Percentiles rank a stretch among this genome's conserved stretches.
These are phyloP conservation scores for Parapsyche elsis DNA, from an alignment of 1,140 invertebrate species.

Conservation along the genomic window DNA sequence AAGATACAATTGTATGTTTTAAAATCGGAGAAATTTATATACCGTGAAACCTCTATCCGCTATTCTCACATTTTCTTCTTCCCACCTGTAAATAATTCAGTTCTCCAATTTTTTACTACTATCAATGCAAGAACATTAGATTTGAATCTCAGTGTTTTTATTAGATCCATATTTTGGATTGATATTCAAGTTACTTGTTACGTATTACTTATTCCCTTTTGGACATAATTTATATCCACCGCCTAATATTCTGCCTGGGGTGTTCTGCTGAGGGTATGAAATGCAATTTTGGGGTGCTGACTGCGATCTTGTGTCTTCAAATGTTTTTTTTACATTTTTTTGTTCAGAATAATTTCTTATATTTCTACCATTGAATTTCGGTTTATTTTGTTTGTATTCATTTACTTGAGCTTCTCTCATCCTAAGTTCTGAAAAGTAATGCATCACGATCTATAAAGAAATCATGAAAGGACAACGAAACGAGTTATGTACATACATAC, in stretches of 20 bases:
- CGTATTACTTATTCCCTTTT: background rate
- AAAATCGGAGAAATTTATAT: too few relatives aligned
- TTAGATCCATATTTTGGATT: too few relatives aligned
- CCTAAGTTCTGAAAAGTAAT: slow-evolving; percentile 36
- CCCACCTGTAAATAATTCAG: too few relatives aligned
- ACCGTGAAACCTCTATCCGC: too few relatives aligned
- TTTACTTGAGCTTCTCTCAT: slow-evolving; percentile 44
- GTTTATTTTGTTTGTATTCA: slow-evolving; percentile 36
- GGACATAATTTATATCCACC: slow-evolving; percentile 1
- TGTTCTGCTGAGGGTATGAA: background rate
- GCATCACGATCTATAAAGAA: background rate
- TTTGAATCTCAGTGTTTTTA: too few relatives aligned
- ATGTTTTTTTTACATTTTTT: background rate
- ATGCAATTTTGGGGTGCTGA: background rate
- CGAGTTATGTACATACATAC: too few relatives aligned
- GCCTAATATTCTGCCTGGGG: background rate
- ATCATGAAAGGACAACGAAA: too few relatives aligned
- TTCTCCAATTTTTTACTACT: too few relatives aligned
- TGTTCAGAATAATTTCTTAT: background rate
- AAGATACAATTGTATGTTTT: too few relatives aligned
- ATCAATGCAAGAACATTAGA: too few relatives aligned
- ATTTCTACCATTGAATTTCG: background rate
- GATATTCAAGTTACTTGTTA: too few relatives aligned
- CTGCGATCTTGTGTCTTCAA: background rate
- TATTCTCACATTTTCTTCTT: too few relatives aligned